Evolutionary conservation across 1,140 invertebrate species (phyloP).

Genomic region (Paraescarpia echinospica): DNA sequence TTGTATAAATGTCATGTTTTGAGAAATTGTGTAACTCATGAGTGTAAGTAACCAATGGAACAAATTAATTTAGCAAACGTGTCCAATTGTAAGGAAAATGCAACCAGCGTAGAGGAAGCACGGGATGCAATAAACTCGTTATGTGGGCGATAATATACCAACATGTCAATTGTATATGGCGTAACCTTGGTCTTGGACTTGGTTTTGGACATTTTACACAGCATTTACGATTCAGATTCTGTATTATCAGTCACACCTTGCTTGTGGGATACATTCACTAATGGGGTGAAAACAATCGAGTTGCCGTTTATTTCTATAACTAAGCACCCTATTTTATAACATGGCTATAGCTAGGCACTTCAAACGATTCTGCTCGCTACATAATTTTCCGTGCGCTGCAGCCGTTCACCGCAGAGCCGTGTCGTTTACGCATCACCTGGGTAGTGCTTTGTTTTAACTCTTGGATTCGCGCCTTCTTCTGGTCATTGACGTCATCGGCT

Average conservation of each 20-base stretch:
- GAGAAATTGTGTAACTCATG: background rate
- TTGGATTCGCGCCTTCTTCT: too few relatives aligned
- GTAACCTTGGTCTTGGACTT: background rate
- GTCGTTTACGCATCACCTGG: too few relatives aligned
- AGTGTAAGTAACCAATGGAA: background rate
- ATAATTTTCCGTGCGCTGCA: too few relatives aligned
- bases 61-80: background rate
- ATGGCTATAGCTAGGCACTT: too few relatives aligned
- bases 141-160: background rate
- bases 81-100: background rate
- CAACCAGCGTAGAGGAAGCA: background rate
- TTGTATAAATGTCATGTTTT: constrained; percentile 2
- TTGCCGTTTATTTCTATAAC: background rate
- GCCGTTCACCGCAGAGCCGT: too few relatives aligned
- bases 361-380: too few relatives aligned
- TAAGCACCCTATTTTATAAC: too few relatives aligned
- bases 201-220: background rate
- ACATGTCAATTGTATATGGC: background rate
- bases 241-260: background rate
- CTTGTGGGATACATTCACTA: background rate
- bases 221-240: background rate
- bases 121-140: background rate
- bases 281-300: background rate
- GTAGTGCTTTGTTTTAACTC: too few relatives aligned
- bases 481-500: too few relatives aligned